phyloP scores from a whole-genome alignment of 2,113 vertebrate genomes.

The Aptenodytes patagonicus region DNA sequence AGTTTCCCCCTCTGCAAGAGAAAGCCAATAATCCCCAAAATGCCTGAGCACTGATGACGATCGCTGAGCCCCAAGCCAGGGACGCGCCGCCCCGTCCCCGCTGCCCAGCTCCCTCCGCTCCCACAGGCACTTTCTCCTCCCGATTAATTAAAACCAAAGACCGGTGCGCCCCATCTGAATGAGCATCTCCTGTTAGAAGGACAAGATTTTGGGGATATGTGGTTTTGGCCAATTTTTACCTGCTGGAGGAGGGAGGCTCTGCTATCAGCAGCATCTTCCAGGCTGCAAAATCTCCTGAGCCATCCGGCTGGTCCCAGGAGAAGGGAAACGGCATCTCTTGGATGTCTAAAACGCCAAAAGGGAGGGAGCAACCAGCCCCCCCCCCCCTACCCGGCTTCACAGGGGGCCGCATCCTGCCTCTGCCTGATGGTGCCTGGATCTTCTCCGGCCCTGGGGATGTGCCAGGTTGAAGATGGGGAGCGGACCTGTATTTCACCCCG shows the following conservation, averaged over 20 bases:
- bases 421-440: background rate
- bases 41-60: accelerated
- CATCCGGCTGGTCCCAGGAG: background rate
- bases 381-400: accelerated
- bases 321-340: background rate
- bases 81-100: accelerated
- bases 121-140: background rate
- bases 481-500: accelerated
- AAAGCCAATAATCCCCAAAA: background rate
- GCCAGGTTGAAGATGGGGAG: background rate
- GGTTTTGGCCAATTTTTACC: background rate
- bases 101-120: background rate
- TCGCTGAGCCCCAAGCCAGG: accelerated
- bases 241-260: background rate
- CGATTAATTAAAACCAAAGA: accelerated
- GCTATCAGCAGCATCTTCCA: background rate
- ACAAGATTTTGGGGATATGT: accelerated
- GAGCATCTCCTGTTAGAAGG: background rate
- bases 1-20: background rate
- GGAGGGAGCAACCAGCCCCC: background rate
- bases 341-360: accelerated
- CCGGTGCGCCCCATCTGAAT: accelerated
- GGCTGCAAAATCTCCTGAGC: background rate
- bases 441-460: background rate
- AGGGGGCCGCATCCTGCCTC: background rate